Conservation (phyloP, 2,797 vertebrate genomes). For the Helicolenus hilgendorfi region DNA sequence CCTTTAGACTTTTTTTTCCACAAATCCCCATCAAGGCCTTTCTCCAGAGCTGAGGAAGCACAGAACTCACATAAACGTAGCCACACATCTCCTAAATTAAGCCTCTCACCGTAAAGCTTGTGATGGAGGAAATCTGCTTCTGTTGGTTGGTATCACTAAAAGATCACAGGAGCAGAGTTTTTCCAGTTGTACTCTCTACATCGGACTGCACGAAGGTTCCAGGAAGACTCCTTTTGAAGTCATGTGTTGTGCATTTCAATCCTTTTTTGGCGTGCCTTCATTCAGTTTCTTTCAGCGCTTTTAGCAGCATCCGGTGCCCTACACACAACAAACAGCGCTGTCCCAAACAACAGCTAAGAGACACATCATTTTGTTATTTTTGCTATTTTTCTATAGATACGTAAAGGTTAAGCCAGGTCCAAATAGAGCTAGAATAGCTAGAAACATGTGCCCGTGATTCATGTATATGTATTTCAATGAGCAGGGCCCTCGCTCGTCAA, state of each 20-base stretch:
- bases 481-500: too few relatives aligned
- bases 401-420: not conserved
- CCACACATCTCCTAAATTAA: constrained; percentile 41
- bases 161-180: constrained; percentile 89
- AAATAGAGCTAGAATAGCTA: not conserved
- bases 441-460: not conserved
- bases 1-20: constrained; percentile 18
- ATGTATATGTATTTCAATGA: not conserved
- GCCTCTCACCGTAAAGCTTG: constrained; percentile 19
- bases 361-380: not conserved
- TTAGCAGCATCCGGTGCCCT: not conserved
- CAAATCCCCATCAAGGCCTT: constrained; percentile 38
- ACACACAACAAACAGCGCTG: not conserved
- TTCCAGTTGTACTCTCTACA: constrained; percentile 83
- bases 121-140: constrained; percentile 89
- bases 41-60: constrained; percentile 42
- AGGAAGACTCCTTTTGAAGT: constrained; percentile 11
- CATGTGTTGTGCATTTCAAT: not conserved
- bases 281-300: not conserved
- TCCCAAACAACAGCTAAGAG: not conserved
- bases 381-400: not conserved
- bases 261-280: not conserved
- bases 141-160: constrained; percentile 81
- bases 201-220: not conserved
- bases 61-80: constrained; percentile 28